These are phyloP conservation scores for Acanthosepion lycidas DNA, from an alignment of 2,888 invertebrate genomes.

Conservation along the genomic window DNA sequence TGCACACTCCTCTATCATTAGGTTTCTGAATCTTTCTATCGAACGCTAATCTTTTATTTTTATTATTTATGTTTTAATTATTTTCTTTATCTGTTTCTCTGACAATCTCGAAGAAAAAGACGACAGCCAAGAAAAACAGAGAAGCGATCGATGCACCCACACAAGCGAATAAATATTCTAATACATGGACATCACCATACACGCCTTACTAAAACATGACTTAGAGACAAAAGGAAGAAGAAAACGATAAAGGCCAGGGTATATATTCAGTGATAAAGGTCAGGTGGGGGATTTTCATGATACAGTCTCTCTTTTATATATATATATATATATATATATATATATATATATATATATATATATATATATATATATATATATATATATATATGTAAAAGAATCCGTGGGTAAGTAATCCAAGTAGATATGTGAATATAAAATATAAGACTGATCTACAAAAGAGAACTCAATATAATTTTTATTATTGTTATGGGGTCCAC, in stretches of 20 bases:
- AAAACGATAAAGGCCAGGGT: background rate
- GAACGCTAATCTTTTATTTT: background rate
- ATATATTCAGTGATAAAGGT: background rate
- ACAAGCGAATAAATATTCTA: too few relatives aligned
- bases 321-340: too few relatives aligned
- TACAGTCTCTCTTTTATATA: background rate
- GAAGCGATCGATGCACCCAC: background rate
- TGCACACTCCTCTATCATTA: background rate
- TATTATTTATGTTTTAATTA: background rate
- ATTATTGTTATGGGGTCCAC: too few relatives aligned
- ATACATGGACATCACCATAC: too few relatives aligned
- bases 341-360: conserved; percentile 33
- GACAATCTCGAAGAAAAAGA: background rate
- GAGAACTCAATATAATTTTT: too few relatives aligned
- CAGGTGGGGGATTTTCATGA: background rate
- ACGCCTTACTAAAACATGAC: too few relatives aligned
- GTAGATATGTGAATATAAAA: too few relatives aligned
- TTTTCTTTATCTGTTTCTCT: background rate
- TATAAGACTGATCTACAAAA: too few relatives aligned
- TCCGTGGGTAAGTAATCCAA: too few relatives aligned
- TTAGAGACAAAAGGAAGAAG: too few relatives aligned
- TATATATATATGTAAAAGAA: background rate
- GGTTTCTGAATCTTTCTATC: background rate
- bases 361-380: background rate
- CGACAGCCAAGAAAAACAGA: background rate